Percentiles rank a stretch among this genome's conserved stretches.
Evolutionary conservation across 2,113 vertebrate genomes (phyloP).

Genomic region (Dasyurus viverrinus): DNA sequence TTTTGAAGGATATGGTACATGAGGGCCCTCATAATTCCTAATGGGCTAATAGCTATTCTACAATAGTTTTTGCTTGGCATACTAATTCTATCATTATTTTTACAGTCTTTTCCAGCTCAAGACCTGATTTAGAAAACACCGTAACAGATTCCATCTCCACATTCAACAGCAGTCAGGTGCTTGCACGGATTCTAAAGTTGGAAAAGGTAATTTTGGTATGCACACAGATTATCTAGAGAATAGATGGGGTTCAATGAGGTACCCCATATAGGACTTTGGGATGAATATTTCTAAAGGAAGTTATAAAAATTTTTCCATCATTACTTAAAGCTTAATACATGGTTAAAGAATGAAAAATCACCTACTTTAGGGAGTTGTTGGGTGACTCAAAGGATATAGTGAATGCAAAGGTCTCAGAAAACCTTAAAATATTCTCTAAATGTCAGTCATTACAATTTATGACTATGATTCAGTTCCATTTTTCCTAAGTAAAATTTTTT

Average conservation of each 20-base stretch:
- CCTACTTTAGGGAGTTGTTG: background rate
- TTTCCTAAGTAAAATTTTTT: background rate
- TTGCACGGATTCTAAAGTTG: constrained; percentile 73
- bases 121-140: constrained; percentile 59
- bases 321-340: background rate
- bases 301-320: background rate
- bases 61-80: background rate
- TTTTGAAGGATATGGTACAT: background rate
- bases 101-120: constrained; percentile 65
- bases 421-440: background rate
- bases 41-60: background rate
- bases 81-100: constrained; percentile 52
- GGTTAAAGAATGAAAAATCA: background rate
- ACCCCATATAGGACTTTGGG: background rate
- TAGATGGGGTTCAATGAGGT: background rate
- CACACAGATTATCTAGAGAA: constrained; percentile 29
- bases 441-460: background rate
- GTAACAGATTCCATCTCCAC: constrained; percentile 67
- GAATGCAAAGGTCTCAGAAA: background rate
- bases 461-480: background rate
- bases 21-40: background rate
- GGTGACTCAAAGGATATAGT: background rate
- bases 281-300: background rate
- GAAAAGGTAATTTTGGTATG: constrained; percentile 81
- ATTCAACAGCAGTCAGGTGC: constrained; percentile 71